Base-by-base conservation (phyloP, 2,113 vertebrate species). In the Sminthopsis crassicaudata region DNA sequence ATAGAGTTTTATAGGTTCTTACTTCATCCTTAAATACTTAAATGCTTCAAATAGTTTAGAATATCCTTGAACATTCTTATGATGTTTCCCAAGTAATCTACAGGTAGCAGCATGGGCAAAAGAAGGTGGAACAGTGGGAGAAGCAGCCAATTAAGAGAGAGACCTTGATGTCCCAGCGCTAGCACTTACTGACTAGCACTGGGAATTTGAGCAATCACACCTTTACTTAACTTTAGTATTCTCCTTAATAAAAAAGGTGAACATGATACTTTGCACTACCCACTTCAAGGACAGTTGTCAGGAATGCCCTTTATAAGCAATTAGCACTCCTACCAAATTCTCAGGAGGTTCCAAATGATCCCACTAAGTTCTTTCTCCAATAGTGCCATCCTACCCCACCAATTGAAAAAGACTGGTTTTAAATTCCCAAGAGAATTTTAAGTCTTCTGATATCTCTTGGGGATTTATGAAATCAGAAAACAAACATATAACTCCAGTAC, bases 21-120 rank as follows among this genome's bases (percentile, higher is more conserved):
- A 89, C 54, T 22, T 93, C 11, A 53, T 3, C 76, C 22, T 92
- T 19, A n/a, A 36, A 36, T 94, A 14, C 42, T 26, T 95, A 23
- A 88, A 67, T 11, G 93, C 4, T 16, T 93, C 36, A 95, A 88
- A 94, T 93, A 67, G 3, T 42, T 84, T 42, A 84, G 67, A 84
- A 8, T 8, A 26, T 42, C 67, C 36, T 84, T 84, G 19, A 23
- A 84, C 19, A 23, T 84, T 42, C 36, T 76, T 76, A 67, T 9
- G 36, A 30, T 67, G 57, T 36, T 30, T 67, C 55, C 8, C 19
- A 84, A n/a, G 5, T 25, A 42, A 0, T 84, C n/a, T 22, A 42
- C 5, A n/a, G 60, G 16, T n/a, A 76, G 36, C 36, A 76, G 27
- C 14, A 12, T n/a, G 30, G 67, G 67, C 16, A 76, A 76, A 19